A percentile compares a stretch with the other conserved stretches of the same genome.
These are phyloP conservation scores for Dendronephthya gigantea DNA, from an alignment of 64 coral and sea anemone genomes.

Conservation along the genomic window DNA sequence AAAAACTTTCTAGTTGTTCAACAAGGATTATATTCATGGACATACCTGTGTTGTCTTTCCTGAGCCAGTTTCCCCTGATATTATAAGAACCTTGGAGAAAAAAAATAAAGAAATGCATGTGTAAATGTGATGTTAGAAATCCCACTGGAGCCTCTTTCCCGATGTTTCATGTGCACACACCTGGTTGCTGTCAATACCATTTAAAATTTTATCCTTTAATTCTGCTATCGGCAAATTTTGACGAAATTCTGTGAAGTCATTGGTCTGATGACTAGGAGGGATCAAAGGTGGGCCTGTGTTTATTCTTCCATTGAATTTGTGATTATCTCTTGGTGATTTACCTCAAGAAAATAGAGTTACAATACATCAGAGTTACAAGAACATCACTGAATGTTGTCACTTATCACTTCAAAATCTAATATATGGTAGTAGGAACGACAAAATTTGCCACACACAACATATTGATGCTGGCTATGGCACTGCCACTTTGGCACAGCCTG, in stretches of 20 bases:
- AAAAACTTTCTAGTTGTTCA: no score
- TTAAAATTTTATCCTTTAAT: slow-evolving; percentile 52
- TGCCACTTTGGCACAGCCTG: no score
- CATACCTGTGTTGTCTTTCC: slow-evolving; percentile 93
- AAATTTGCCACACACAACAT: no score
- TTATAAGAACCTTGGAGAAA: slow-evolving; percentile 51
- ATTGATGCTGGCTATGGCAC: no score
- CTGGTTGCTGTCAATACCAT: slow-evolving; percentile 55
- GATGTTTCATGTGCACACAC: slow-evolving; percentile 17
- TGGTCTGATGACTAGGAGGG: slow-evolving; percentile 38
- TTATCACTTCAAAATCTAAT: no score
- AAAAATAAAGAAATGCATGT: background rate
- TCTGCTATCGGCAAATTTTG: slow-evolving; percentile 59
- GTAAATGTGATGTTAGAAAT: background rate
- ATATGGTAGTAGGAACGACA: no score
- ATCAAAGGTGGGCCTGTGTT: slow-evolving; percentile 46
- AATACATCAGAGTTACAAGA: no score
- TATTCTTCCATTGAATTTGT: slow-evolving; percentile 66
- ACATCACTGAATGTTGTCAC: no score
- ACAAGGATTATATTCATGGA: background rate
- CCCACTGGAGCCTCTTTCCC: background rate
- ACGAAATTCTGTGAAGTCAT: slow-evolving; percentile 65
- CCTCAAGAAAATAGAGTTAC: background rate
- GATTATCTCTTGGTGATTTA: slow-evolving; percentile 16
- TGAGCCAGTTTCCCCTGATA: slow-evolving; percentile 96